These are phyloP conservation scores for Cydia strobilella DNA, from an alignment of 1,140 invertebrate species.

Conservation along the genomic window DNA sequence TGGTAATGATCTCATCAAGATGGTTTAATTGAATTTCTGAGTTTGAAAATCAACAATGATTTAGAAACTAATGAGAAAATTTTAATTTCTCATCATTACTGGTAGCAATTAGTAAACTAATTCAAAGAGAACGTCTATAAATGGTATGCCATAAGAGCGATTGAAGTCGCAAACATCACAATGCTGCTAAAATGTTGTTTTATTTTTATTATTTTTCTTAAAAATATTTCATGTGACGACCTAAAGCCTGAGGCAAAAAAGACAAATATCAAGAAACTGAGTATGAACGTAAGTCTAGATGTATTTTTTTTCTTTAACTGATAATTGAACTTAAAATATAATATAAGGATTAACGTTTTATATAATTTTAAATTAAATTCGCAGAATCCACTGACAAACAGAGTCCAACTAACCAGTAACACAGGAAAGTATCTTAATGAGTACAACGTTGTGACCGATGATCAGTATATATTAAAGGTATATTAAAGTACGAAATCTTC, in stretches of 20 bases:
- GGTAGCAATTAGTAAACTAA: neutral
- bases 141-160: neutral
- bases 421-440: neutral
- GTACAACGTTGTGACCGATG: neutral
- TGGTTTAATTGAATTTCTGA: neutral
- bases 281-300: neutral
- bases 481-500: too few species aligned
- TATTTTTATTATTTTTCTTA: neutral
- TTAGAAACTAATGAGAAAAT: neutral
- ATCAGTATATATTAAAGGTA: neutral
- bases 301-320: too few species aligned
- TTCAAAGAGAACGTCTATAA: neutral
- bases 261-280: neutral
- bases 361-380: neutral
- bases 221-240: neutral
- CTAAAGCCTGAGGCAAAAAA: neutral
- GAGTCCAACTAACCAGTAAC: neutral
- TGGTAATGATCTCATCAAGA: neutral
- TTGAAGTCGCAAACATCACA: neutral
- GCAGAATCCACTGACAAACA: neutral
- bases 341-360: neutral
- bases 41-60: neutral
- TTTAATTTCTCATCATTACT: neutral
- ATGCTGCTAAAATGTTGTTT: slow-evolving; percentile 2
- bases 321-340: too few species aligned